Evolutionary conservation across 1,140 invertebrate genomes (phyloP).

Genomic region (Eciton burchellii): DNA sequence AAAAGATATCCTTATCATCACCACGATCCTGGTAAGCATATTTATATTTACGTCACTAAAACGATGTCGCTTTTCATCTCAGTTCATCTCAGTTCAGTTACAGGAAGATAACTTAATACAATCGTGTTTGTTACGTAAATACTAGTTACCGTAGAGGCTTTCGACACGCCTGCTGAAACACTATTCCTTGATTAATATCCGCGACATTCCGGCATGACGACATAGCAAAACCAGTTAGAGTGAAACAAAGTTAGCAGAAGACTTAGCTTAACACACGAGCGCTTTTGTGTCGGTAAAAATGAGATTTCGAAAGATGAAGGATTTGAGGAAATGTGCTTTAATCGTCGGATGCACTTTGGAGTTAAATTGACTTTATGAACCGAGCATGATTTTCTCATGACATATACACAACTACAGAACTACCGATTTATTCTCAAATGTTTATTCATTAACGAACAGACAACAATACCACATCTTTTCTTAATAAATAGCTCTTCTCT

Average conservation of each 20-base stretch:
- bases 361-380: not conserved
- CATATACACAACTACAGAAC: not conserved
- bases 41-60: not conserved
- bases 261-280: slow-evolving; percentile 31
- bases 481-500: not conserved
- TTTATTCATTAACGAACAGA: slow-evolving; percentile 22
- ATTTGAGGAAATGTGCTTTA: slow-evolving; percentile 42
- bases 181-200: slow-evolving; percentile 53
- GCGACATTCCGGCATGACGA: slow-evolving; percentile 29
- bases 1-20: no score
- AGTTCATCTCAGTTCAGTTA: slow-evolving; percentile 7
- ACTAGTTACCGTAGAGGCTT: slow-evolving; percentile 22
- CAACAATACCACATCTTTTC: not conserved
- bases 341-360: slow-evolving; percentile 22
- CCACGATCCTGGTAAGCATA: not conserved
- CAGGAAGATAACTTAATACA: slow-evolving; percentile 2
- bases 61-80: not conserved
- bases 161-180: slow-evolving; percentile 44
- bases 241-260: slow-evolving; percentile 54
- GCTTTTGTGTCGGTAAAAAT: slow-evolving; percentile 16
- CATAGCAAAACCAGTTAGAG: slow-evolving; percentile 41
- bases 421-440: not conserved
- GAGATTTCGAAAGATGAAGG: slow-evolving; percentile 33
- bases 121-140: slow-evolving; percentile 19
- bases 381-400: not conserved